Evolutionary conservation across 2,797 vertebrate genomes (phyloP).

Genomic region (Acipenser ruthenus): DNA sequence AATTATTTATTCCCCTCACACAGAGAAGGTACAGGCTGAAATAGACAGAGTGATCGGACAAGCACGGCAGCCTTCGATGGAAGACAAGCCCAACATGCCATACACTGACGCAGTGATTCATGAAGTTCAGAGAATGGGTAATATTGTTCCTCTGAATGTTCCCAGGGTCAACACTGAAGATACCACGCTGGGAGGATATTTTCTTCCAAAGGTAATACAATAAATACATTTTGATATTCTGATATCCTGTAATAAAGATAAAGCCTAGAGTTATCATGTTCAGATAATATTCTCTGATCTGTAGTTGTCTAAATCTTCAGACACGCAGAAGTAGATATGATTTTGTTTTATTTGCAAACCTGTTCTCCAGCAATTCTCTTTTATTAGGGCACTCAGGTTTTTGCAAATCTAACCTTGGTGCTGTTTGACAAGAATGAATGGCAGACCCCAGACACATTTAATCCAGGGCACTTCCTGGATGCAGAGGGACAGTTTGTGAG

Average conservation of each 20-base stretch:
- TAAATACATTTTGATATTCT: too few species aligned
- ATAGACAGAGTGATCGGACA: slow-evolving; percentile 66
- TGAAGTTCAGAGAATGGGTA: slow-evolving; percentile 64
- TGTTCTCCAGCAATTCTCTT: not conserved
- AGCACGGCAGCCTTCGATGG: slow-evolving; percentile 44
- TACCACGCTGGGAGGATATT: slow-evolving; percentile 47
- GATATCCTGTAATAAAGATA: too few species aligned
- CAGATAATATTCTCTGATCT: too few species aligned
- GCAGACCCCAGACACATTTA: slow-evolving; percentile 65
- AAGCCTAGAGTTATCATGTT: too few species aligned
- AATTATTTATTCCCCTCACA: slow-evolving; percentile 1
- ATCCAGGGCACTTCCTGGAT: slow-evolving; percentile 73
- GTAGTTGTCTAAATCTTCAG: too few species aligned
- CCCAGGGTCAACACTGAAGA: slow-evolving; percentile 55
- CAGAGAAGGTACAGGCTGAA: slow-evolving; percentile 73
- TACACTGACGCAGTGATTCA: slow-evolving; percentile 74
- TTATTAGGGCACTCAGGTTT: slow-evolving; percentile 48
- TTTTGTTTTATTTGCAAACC: slow-evolving; percentile 5
- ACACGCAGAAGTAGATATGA: not conserved
- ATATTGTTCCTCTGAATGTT: slow-evolving; percentile 57
- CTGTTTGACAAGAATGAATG: slow-evolving; percentile 65
- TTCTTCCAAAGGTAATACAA: slow-evolving; percentile 66
- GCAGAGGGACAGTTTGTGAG: slow-evolving; percentile 59
- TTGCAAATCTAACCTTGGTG: slow-evolving; percentile 48
- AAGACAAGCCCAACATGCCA: slow-evolving; percentile 58